A percentile compares a stretch with the other conserved stretches of the same genome.
Conservation (phyloP, 2,113 vertebrate genomes). For the Cochlearius cochlearius region DNA sequence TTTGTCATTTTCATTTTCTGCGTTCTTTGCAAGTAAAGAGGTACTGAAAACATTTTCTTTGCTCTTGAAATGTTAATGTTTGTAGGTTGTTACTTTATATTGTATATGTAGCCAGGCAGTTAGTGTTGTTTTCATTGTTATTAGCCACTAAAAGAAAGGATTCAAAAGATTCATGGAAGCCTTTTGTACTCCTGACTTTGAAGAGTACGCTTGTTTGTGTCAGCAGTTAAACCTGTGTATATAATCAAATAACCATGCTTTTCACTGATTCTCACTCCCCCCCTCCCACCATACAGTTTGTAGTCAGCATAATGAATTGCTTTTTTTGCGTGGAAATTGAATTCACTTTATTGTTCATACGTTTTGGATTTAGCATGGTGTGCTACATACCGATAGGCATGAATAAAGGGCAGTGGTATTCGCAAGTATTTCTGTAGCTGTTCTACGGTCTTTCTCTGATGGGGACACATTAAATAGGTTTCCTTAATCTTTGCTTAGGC, state of each 20-base stretch:
- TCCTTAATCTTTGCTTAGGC: not conserved
- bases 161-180: not conserved
- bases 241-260: not conserved
- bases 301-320: not conserved
- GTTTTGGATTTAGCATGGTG: not conserved
- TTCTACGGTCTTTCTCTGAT: not conserved
- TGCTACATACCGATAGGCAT: not conserved
- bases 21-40: not conserved
- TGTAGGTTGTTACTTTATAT: not conserved
- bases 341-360: not conserved
- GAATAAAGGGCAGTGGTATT: not conserved
- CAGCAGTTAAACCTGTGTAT: not conserved
- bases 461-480: not conserved
- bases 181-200: not conserved
- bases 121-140: not conserved
- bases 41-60: not conserved
- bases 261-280: not conserved
- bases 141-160: not conserved
- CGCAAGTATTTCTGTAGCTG: not conserved
- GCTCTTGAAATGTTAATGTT: not conserved
- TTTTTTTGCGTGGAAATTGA: not conserved
- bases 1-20: not conserved
- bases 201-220: not conserved
- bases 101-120: not conserved
- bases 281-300: not conserved